Percentiles rank a stretch among this genome's conserved stretches.
phyloP scores from a whole-genome alignment of 1,140 invertebrate genomes.

The Carcinoscorpius rotundicauda region DNA sequence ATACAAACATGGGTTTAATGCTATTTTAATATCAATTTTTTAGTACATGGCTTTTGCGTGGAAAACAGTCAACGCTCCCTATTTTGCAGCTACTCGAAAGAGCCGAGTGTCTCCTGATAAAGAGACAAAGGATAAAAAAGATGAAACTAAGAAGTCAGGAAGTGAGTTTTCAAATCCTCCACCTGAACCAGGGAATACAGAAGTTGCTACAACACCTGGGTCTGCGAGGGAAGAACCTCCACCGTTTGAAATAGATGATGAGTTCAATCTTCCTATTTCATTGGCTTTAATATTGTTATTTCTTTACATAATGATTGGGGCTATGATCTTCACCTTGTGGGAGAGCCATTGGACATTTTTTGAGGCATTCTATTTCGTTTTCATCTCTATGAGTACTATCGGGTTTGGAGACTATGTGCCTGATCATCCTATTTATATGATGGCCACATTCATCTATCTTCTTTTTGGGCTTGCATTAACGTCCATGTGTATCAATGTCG shows the following conservation, averaged over 20 bases:
- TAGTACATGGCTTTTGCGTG: slow-evolving; percentile 20
- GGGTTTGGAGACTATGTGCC: slow-evolving; percentile 86
- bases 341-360: slow-evolving; percentile 67
- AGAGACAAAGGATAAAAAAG: slow-evolving; percentile 3
- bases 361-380: slow-evolving; percentile 86
- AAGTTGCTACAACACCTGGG: slow-evolving; percentile 18
- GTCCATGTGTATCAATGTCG: slow-evolving; percentile 94
- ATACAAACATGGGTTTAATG: background rate
- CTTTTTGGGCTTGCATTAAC: slow-evolving; percentile 87
- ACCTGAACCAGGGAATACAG: background rate
- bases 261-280: slow-evolving; percentile 82
- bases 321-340: slow-evolving; percentile 59
- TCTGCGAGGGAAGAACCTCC: slow-evolving; percentile 31
- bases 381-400: slow-evolving; percentile 88
- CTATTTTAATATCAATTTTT: slow-evolving; percentile 4
- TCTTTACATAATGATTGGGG: slow-evolving; percentile 71
- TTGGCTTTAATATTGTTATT: slow-evolving; percentile 68
- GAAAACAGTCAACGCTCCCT: slow-evolving; percentile 10
- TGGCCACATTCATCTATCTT: slow-evolving; percentile 81
- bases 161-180: background rate
- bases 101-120: background rate
- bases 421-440: slow-evolving; percentile 76
- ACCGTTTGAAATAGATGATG: slow-evolving; percentile 53
- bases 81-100: background rate
- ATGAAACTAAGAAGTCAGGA: background rate